phyloP scores from a whole-genome alignment of 2,113 vertebrate genomes.

The Rallus limicola region DNA sequence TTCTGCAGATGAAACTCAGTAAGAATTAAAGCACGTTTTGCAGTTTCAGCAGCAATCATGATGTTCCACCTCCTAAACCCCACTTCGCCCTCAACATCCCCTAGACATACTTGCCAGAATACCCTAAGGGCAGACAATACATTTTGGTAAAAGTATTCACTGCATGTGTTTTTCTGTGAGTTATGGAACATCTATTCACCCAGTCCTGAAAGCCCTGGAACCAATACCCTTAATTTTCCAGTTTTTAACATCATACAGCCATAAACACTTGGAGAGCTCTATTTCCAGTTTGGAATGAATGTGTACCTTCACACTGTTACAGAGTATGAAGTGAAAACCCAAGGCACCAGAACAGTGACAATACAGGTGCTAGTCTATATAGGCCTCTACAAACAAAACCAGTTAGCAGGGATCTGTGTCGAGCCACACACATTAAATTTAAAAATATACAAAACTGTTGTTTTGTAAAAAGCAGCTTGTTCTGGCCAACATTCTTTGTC shows the following conservation, averaged over 20 bases:
- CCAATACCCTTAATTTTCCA: background rate
- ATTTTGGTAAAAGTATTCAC: background rate
- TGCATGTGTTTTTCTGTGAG: background rate
- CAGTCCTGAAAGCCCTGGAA: background rate
- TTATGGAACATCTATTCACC: background rate
- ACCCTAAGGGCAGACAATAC: background rate
- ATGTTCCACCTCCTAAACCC: background rate
- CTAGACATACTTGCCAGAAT: background rate
- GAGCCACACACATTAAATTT: background rate
- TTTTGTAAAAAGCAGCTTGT: background rate
- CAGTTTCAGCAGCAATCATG: background rate
- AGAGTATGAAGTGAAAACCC: background rate
- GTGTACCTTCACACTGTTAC: background rate
- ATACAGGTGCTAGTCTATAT: background rate
- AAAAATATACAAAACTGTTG: background rate
- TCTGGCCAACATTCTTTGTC: background rate
- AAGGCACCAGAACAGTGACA: background rate
- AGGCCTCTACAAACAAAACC: background rate
- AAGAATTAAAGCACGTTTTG: background rate
- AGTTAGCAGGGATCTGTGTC: background rate
- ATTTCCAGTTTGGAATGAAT: background rate
- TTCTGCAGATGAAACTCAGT: background rate
- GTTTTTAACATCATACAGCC: background rate
- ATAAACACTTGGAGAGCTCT: background rate
- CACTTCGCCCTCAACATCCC: too few species aligned